Base-by-base conservation (phyloP, 2,888 invertebrate species). In the Uloborus plumipes region DNA sequence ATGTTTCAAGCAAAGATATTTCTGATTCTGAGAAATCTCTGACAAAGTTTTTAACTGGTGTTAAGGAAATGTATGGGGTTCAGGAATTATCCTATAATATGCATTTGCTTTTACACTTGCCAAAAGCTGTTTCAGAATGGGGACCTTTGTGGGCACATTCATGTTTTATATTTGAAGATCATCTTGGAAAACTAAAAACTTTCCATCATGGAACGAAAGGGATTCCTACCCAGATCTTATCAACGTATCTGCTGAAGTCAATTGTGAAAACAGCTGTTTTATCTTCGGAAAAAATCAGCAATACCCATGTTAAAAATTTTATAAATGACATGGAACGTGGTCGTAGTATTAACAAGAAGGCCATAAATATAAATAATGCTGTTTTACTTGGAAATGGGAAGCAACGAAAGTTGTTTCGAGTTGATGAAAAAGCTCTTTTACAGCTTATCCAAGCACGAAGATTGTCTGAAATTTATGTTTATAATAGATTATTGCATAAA, bases 61-160 rank as follows among this genome's bases (percentile, higher is more conserved):
- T 58, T 58, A 18, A 18, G 3, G 2, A 58, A 9, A 6, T 58
- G 2, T 58, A 58, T 58, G 58, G 58, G 4, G 18, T 13, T 6
- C 22, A 16, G 31, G 47, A 66, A 18, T 18, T 65, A 13, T 53
- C 74, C 14, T 65, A 65, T 26, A 65, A 74, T 55, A 18, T 74
- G 4, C 74, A 74, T 65, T 53, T 74, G 6, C 53, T 74, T 7
- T 2, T 74, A 4, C 74, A 65, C 55, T 18, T 74, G 39, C 74
- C 64, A 9, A 50, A 65, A 47, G 49, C 65, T 51, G 74, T 74
- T 16, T 53, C 20, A 20, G 18, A 26, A 18, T 74, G 74, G 66
- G 66, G 74, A 11, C 74, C 74, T 13, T 16, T 74, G 18, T 55
- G 74, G 66, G n/a, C n/a, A n/a, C n/a, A n/a, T n/a, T n/a, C n/a